These are phyloP conservation scores for Chrysopa pallens DNA, from an alignment of 1,140 invertebrate species.

Conservation along the genomic window DNA sequence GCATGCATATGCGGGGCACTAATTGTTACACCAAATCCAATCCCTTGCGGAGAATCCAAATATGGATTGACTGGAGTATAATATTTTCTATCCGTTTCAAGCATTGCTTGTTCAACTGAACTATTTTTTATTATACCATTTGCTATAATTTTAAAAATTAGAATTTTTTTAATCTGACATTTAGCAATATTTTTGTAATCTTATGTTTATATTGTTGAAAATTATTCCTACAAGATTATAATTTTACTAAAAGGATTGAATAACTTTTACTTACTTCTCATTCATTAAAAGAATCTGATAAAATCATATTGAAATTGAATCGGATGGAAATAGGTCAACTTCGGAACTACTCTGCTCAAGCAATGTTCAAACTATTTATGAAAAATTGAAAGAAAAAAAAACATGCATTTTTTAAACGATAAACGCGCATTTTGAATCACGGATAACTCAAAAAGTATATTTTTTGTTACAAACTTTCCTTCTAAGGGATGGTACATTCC, in stretches of 20 bases:
- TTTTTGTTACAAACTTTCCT: no score
- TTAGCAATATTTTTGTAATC: constrained; percentile 2
- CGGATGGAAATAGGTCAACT: no score
- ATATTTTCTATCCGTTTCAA: constrained; percentile 64
- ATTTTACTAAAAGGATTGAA: constrained; percentile 2
- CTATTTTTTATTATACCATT: constrained; percentile 71
- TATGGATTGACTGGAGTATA: constrained; percentile 67
- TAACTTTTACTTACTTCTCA: neutral
- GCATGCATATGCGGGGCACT: constrained; percentile 99
- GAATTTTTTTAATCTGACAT: neutral
- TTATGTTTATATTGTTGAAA: constrained; percentile 3
- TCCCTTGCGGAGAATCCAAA: constrained; percentile 75
- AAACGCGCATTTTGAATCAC: no score
- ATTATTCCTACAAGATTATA: constrained; percentile 4
- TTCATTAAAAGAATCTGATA: no score
- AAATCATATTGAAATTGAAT: no score
- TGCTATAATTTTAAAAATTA: constrained; percentile 34
- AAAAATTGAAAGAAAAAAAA: no score
- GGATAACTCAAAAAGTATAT: no score
- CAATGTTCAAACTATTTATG: no score
- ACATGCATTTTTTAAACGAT: no score
- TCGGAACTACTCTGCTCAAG: no score
- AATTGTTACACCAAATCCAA: constrained; percentile 84
- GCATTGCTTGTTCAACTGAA: constrained; percentile 69
- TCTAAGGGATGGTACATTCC: no score